phyloP scores from a whole-genome alignment of 2,113 vertebrate species.

The Sorex fumeus region DNA sequence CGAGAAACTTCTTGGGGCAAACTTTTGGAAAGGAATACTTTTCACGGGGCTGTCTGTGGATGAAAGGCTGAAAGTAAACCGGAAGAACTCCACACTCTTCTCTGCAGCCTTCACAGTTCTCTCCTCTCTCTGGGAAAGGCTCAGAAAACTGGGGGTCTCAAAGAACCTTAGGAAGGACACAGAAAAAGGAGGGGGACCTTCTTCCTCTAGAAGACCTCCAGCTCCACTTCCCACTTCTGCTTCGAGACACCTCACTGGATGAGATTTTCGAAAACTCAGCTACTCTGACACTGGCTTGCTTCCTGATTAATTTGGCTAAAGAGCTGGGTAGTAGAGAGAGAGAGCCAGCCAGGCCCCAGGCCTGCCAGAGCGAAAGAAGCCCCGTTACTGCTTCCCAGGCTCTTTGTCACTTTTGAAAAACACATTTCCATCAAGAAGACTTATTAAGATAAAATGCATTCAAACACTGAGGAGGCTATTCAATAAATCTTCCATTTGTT shows the following conservation, averaged over 20 bases:
- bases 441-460: conserved; percentile 89
- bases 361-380: conserved; percentile 85
- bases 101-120: conserved; percentile 52
- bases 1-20: conserved; percentile 68
- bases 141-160: conserved; percentile 73
- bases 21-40: conserved; percentile 60
- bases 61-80: conserved; percentile 73
- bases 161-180: conserved; percentile 58
- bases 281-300: conserved; percentile 50
- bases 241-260: conserved; percentile 79
- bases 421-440: conserved; percentile 87
- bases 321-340: conserved; percentile 53
- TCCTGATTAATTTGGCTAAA: conserved; percentile 81
- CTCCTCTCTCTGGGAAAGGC: conserved; percentile 75
- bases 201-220: conserved; percentile 70
- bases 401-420: conserved; percentile 89
- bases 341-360: conserved; percentile 78
- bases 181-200: conserved; percentile 53
- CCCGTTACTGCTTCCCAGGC: conserved; percentile 85
- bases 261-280: conserved; percentile 58
- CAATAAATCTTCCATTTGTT: conserved; percentile 90
- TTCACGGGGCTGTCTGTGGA: conserved; percentile 67
- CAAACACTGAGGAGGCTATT: conserved; percentile 84
- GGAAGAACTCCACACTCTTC: conserved; percentile 75
- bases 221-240: conserved; percentile 74